Conservation (phyloP, 2,797 vertebrate species). For the Tokudaia muenninki region DNA sequence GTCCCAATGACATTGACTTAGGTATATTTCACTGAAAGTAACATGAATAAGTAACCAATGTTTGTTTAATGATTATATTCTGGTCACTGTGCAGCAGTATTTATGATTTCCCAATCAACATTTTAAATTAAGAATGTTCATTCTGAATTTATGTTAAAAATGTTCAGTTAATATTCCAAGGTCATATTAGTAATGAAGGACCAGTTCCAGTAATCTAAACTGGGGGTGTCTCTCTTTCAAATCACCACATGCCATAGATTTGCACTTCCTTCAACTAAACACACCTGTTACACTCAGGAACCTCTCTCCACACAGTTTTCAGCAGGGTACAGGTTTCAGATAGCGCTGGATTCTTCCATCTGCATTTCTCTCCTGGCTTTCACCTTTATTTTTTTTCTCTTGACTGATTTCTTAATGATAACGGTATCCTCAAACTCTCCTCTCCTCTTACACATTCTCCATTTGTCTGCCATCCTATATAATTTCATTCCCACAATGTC, state of each 20-base stretch:
- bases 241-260: not conserved
- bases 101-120: not conserved
- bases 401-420: not conserved
- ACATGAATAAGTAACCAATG: not conserved
- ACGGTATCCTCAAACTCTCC: not conserved
- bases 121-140: conserved; percentile 10
- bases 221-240: not conserved
- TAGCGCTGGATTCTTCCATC: not conserved
- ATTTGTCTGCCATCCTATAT: not conserved
- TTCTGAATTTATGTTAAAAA: not conserved
- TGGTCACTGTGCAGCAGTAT: not conserved
- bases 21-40: conserved; percentile 13
- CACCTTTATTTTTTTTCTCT: not conserved
- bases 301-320: not conserved
- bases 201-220: not conserved
- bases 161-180: not conserved
- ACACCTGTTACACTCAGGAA: not conserved
- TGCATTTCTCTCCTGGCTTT: not conserved
- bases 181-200: not conserved
- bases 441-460: not conserved
- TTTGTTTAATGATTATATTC: conserved; percentile 1
- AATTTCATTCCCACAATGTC: too few species aligned
- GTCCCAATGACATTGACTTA: not conserved
- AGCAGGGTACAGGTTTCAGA: not conserved
- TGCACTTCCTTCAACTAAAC: not conserved